Evolutionary conservation across 2,888 invertebrate species (phyloP), one percentile per base, ranked within the genome.

Genomic region (Tuta absoluta): DNA sequence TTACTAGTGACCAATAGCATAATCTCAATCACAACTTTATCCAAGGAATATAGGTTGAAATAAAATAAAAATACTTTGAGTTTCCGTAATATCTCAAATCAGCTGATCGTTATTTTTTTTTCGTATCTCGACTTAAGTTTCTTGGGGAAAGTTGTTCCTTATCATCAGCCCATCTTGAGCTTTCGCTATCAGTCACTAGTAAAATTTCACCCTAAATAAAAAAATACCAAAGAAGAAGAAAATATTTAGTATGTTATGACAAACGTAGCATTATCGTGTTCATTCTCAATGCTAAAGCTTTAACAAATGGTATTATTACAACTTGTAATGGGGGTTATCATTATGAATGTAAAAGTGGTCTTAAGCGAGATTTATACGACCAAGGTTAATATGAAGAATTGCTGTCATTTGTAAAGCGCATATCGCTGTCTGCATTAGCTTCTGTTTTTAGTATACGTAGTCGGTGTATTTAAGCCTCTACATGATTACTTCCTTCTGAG

Each of bases 291-390:
- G 58, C 28, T 63, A 58, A 57, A 41, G 23, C 56, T 19, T 28
- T 49, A 58, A 58, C 63, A 63, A 63, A 63, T 57, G 57, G 17
- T 45, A 41, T 51, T 63, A 63, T 63, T 63, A 63, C 45, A 12
- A n/a, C 1, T 51, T 45, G 37, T 57, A 57, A 57, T 63, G 21
- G 21, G n/a, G 53, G 37, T 53, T 53, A 53, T 62, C 41, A 38
- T 53, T 56, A 56, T 19, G 11, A 49, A 53, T 33, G 33, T 19
- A 37, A 58, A 58, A 37, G 38, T n/a, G 56, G 17, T 56, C 23
- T 37, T 33, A 58, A 17, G 10, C 24, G 23, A 58, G 58, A 17
- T 58, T 58, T 58, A 58, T 8, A n/a, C 33, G n/a, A 14, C 28
- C 53, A 63, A 63, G 63, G 63, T 28, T 57, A n/a, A 10, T 63